Base-by-base conservation (phyloP, 2,888 invertebrate genomes). In the Adelphocoris suturalis region DNA sequence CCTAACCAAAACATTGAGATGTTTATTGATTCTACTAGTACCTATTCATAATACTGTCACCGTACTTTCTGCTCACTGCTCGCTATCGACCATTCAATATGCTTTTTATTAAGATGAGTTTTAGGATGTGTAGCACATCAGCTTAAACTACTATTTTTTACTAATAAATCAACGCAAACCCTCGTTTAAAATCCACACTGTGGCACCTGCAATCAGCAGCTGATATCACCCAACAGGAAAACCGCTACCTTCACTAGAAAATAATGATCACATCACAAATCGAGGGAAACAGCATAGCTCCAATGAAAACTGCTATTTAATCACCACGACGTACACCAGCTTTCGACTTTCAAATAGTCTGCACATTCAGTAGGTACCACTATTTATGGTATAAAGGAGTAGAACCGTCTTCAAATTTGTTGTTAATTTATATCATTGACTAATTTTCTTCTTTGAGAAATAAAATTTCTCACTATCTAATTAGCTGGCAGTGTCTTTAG, bases 131-230 rank as follows among this genome's bases (percentile, higher is more conserved):
- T 68, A 68, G 68, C 68, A 68, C 68, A 68, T 23, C 68, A 68
- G 68, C 68, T 68, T 68, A 23, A 61, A 3, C 23, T 57, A 16
- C 7, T 0, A 68, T 23, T 23, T n/a, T 11, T 68, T 3, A 68
- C 68, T 68, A 68, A 68, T 9, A 3, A 68, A 68, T 12, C 23
- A 23, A n/a, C n/a, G n/a, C n/a, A n/a, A n/a, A 68, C 19, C 19
- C 68, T n/a, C 68, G 19, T 61, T 19, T 19, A 61, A 61, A 68
- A 11, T 68, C 5, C 11, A 68, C 68, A 23, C 68, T 68, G 27
- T 27, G 27, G 68, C 68, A 68, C 57, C 37, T 57, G n/a, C 57
- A 57, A 37, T 37, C 37, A 57, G 57, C 68, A 61, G 61, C 61
- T 23, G 13, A 68, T 9, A 23, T 68, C 68, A 68, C 68, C 7